Evolutionary conservation across 30 jellyfish, hydroid and myxozoan genomes (phyloP), one percentile per base, ranked within the genome.

Genomic region (Mastigias papua): DNA sequence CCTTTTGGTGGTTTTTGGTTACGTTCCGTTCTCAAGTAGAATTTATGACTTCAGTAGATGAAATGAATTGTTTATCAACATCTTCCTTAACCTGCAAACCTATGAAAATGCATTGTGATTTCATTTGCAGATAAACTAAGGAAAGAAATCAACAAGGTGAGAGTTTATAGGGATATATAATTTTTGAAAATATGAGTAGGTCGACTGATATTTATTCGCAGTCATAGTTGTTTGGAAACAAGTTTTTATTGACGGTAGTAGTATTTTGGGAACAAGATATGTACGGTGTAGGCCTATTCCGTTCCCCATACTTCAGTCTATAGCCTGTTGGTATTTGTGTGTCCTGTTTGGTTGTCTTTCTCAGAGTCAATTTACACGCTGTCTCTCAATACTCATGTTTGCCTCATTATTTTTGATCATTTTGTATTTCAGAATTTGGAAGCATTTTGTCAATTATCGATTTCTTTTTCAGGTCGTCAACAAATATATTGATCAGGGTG

Each of bases 401-500:
- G 54, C 13, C 13, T 42, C 7, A 42, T 15, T 4, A 42, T 8
- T 42, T 8, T 15, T 42, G 13, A 15, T 42, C 54, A 4, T 15
- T 42, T 15, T 73, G 11, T 73, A 7, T 33, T 32, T 10, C 23
- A 4, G 25, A 13, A 16, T 5, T 30, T 9, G 13, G 13, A 4
- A 8, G 54, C 13, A 26, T 3, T 5, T 33, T 8, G 33, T 48
- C 35, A 4, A n/a, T 10, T 25, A 2, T 21, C 10, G 15, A 34
- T 9, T 63, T 17, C 32, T 28, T 54, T 67, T 27, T 63, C 37
- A 8, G 97, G 98, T 95, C 26, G 99, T 95, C 35, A 90, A 90
- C 72, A 95, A 95, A 46, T 95, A 90, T 72, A 95, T 95, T 63
- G 99, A 95, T 63, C 99, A 95, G 68, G 99, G 99, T 4, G 97